phyloP scores from a whole-genome alignment of 2,888 invertebrate genomes.

The Drosophila subsilvestris region DNA sequence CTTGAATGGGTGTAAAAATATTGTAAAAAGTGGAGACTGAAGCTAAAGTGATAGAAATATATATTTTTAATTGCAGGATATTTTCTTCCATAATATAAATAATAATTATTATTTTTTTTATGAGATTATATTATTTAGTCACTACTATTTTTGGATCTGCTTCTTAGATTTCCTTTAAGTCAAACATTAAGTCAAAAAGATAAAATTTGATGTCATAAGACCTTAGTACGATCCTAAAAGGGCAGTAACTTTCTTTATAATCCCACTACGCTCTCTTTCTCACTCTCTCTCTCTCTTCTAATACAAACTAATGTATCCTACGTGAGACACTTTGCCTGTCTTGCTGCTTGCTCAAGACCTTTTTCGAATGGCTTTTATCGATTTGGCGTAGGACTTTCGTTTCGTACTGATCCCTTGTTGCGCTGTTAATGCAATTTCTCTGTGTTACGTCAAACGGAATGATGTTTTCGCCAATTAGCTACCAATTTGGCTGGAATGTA shows the following conservation, averaged over 20 bases:
- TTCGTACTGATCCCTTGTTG: constrained; percentile 16
- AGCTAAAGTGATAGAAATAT: too few species aligned
- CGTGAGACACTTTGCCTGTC: constrained; percentile 20
- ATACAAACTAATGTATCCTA: constrained; percentile 26
- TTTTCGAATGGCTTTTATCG: constrained; percentile 35
- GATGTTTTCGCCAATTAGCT: constrained; percentile 77
- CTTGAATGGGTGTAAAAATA: too few species aligned
- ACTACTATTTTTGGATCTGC: neutral
- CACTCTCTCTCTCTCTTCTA: constrained; percentile 14
- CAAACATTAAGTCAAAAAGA: neutral
- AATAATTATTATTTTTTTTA: too few species aligned
- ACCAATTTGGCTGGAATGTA: constrained; percentile 57
- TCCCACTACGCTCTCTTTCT: constrained; percentile 7
- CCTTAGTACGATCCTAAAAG: neutral
- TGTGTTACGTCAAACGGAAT: constrained; percentile 60
- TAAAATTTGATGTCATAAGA: neutral
- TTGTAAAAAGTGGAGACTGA: too few species aligned
- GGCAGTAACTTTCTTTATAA: neutral
- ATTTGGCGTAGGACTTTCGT: constrained; percentile 50
- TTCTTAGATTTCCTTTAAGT: constrained; percentile 14
- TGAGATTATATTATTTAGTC: too few species aligned
- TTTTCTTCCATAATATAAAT: too few species aligned
- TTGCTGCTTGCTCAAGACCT: constrained; percentile 13
- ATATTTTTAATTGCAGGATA: too few species aligned
- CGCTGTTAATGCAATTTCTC: constrained; percentile 52